phyloP scores from a whole-genome alignment of 2,888 invertebrate genomes.

The Cosmorhoe ocellata region DNA sequence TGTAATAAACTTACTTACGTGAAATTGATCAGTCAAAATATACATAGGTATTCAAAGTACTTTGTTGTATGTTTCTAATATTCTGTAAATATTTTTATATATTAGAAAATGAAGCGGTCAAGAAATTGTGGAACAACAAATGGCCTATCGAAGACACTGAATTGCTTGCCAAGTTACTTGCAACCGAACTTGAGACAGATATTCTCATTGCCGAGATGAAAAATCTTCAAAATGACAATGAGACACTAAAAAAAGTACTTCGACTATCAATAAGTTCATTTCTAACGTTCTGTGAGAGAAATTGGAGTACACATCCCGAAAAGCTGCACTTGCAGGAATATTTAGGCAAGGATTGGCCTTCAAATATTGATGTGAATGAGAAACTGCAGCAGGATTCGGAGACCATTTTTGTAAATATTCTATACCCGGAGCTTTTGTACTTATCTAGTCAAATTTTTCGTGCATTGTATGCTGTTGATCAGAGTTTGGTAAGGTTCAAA shows the following conservation, averaged over 20 bases:
- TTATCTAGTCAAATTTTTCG: slow-evolving; percentile 66
- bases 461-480: slow-evolving; percentile 54
- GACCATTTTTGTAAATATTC: slow-evolving; percentile 85
- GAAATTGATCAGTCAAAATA: too few species aligned
- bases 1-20: too few species aligned
- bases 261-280: slow-evolving; percentile 85
- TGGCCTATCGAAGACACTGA: slow-evolving; percentile 55
- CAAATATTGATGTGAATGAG: slow-evolving; percentile 60
- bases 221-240: slow-evolving; percentile 40
- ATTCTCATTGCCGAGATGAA: slow-evolving; percentile 47
- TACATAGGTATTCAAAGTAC: too few species aligned
- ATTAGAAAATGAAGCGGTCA: slow-evolving; percentile 54
- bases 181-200: slow-evolving; percentile 51
- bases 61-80: too few species aligned
- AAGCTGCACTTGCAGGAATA: slow-evolving; percentile 64
- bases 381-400: slow-evolving; percentile 84
- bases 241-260: slow-evolving; percentile 65
- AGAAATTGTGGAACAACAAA: slow-evolving; percentile 58
- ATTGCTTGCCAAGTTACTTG: slow-evolving; percentile 55
- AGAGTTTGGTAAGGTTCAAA: slow-evolving; percentile 58
- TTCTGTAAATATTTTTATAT: not conserved
- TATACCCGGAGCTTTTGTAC: slow-evolving; percentile 77
- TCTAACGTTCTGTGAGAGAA: slow-evolving; percentile 88
- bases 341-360: slow-evolving; percentile 67
- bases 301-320: slow-evolving; percentile 89